Base-by-base conservation (phyloP, 2,797 vertebrate genomes). In the Leptoclinus maculatus region DNA sequence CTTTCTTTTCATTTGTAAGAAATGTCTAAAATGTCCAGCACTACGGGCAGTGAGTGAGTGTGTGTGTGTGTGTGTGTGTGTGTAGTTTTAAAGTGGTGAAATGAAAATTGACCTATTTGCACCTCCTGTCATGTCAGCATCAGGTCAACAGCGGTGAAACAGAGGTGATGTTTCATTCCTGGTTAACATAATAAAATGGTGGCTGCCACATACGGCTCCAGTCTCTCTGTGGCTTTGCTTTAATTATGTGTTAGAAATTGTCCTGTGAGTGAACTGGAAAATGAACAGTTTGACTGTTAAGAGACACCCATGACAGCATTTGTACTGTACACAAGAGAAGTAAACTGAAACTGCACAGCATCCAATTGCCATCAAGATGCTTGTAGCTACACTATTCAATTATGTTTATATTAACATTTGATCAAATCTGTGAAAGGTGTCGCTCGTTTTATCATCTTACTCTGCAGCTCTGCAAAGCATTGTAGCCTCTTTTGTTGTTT, bases 121-220 rank as follows among this genome's bases (percentile, higher is more conserved):
- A 82, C 59, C 56, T 58, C 70, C 62, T 45, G 71, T 49, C 71
- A 66, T 70, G 34, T 67, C 39, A 51, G 38, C 7, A 71, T 74
- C 58, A 43, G 68, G 67, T 71, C 58, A 65, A 32, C 47, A 25
- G 16, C 8, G 11, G 23, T 66, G 29, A 79, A 77, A 59, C 56
- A 41, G 41, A 66, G n/a, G 67, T 66, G 34, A 72, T 19, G 59
- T 7, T 56, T 17, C 13, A 29, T 16, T 59, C 49, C 47, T 65
- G 63, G 39, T 71, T 76, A 58, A 73, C 49, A 78, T 64, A 43
- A 78, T 75, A 34, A 60, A 80, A 27, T 45, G 25, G 57, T 27
- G 54, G 71, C 62, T 65, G 62, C 27, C 49, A 66, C 27, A 66
- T 23, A 71, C 23, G 8, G 59, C 68, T 76, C 34, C 27, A 32